These are phyloP conservation scores for Gerris buenoi DNA, from an alignment of 1,140 invertebrate species.

Conservation along the genomic window DNA sequence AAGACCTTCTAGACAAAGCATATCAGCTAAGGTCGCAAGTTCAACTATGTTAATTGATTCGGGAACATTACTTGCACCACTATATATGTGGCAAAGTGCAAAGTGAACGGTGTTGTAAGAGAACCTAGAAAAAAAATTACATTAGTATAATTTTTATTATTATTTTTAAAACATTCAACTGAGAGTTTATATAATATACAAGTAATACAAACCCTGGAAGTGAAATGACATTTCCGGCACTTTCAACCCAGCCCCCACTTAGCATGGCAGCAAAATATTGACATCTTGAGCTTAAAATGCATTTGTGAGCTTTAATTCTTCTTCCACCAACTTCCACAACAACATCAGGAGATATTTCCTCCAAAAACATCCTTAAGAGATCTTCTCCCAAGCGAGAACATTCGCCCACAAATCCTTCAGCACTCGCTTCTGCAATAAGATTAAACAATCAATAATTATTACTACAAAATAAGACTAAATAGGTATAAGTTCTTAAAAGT, in stretches of 20 bases:
- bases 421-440: conserved; percentile 31
- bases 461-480: conserved; percentile 23
- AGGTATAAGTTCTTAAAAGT: not conserved
- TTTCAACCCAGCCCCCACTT: conserved; percentile 66
- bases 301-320: conserved; percentile 72
- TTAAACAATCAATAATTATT: conserved; percentile 27
- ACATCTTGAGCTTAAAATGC: conserved; percentile 71
- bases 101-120: conserved; percentile 73
- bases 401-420: conserved; percentile 31
- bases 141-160: not conserved
- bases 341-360: conserved; percentile 74
- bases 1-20: conserved; percentile 71
- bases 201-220: conserved; percentile 51
- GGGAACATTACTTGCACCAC: conserved; percentile 67
- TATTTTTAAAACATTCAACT: not conserved
- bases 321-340: conserved; percentile 60
- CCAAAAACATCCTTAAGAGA: conserved; percentile 71
- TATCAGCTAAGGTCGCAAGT: conserved; percentile 68
- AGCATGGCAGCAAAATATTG: conserved; percentile 82
- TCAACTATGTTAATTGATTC: conserved; percentile 72
- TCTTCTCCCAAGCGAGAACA: conserved; percentile 63
- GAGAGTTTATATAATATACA: too few species aligned
- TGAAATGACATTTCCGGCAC: conserved; percentile 61
- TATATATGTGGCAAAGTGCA: conserved; percentile 80
- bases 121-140: conserved; percentile 38